Conservation (phyloP, 2,797 vertebrate genomes). For the Ibycter americanus region DNA sequence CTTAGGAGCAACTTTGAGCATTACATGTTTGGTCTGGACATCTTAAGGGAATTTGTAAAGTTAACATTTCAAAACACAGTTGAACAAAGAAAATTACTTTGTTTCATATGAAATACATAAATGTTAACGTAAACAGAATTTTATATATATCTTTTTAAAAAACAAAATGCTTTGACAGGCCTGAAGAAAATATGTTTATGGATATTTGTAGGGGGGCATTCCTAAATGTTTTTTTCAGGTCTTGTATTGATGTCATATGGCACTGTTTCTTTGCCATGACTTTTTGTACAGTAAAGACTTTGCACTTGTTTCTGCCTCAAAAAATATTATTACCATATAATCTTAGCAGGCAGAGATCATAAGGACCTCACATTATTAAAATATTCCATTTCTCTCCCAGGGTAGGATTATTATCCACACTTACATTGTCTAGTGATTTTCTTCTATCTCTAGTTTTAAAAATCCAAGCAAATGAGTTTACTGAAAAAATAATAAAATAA, state of each 20-base stretch:
- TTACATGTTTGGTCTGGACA: neutral
- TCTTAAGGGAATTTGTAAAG: neutral
- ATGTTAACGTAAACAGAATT: neutral
- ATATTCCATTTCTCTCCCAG: constrained; percentile 21
- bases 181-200: neutral
- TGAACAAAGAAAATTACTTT: neutral
- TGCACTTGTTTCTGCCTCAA: constrained; percentile 12
- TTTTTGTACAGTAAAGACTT: constrained; percentile 1
- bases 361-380: constrained; percentile 46
- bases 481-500: neutral
- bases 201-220: neutral
- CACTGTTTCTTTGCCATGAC: neutral
- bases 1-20: neutral
- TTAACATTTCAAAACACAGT: neutral
- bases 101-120: neutral
- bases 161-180: neutral
- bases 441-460: neutral
- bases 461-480: neutral
- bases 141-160: too few species aligned
- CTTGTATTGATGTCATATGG: neutral
- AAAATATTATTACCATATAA: constrained; percentile 26
- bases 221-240: neutral
- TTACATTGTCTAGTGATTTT: constrained; percentile 31
- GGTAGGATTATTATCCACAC: neutral
- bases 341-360: constrained; percentile 21